A percentile compares a stretch with the other conserved stretches of the same genome.
Evolutionary conservation across 1,140 invertebrate genomes (phyloP).

Genomic region (Nephila pilipes): DNA sequence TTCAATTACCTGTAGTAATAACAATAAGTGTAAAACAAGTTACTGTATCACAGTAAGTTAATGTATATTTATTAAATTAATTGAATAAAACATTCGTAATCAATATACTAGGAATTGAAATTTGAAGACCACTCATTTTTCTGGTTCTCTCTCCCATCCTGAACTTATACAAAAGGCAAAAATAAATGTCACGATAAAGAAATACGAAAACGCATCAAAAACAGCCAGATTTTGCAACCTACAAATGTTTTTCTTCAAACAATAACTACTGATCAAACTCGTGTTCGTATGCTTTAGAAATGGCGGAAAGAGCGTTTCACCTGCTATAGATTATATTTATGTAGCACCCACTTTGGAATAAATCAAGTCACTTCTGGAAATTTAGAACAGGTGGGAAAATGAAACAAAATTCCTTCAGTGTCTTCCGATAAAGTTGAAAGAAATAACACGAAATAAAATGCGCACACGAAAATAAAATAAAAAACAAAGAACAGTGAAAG

Average conservation of each 20-base stretch:
- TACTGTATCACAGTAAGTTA: too few species aligned
- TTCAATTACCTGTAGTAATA: too few species aligned
- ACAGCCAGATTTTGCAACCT: not conserved
- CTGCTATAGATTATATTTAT: not conserved
- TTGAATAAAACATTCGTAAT: too few species aligned
- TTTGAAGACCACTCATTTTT: too few species aligned
- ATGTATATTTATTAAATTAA: too few species aligned
- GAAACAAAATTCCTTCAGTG: not conserved
- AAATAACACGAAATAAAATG: not conserved
- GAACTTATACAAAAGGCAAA: too few species aligned
- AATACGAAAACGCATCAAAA: not conserved
- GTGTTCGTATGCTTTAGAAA: conserved; percentile 1
- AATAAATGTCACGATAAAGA: too few species aligned
- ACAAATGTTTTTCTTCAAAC: conserved; percentile 3
- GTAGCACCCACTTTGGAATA: not conserved
- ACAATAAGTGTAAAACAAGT: too few species aligned
- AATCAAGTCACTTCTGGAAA: not conserved
- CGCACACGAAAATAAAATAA: not conserved
- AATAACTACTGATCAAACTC: not conserved
- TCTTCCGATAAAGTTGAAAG: not conserved
- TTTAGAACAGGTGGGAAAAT: not conserved
- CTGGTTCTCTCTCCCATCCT: too few species aligned
- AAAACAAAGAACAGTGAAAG: not conserved
- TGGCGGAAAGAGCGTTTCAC: not conserved
- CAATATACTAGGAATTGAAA: too few species aligned